Conservation (phyloP, 2,113 vertebrate species). For the Poicephalus gulielmi region DNA sequence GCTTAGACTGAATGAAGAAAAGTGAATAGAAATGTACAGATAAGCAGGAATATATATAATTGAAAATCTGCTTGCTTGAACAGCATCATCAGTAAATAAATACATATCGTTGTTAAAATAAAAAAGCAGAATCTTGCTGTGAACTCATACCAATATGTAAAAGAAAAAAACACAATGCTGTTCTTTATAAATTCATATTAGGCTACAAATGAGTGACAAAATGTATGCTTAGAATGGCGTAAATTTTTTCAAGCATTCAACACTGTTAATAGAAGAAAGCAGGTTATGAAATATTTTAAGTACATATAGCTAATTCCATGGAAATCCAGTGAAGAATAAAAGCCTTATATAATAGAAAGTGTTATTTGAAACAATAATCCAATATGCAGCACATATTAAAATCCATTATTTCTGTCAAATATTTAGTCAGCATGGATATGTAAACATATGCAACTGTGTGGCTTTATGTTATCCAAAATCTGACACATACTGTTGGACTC, state of each 20-base stretch:
- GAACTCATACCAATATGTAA: fast-evolving
- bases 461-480: background rate
- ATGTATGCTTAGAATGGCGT: fast-evolving
- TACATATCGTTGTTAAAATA: background rate
- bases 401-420: slow-evolving; percentile 53
- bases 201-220: background rate
- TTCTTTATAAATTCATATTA: background rate
- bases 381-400: background rate
- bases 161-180: background rate
- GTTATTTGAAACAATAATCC: slow-evolving; percentile 31
- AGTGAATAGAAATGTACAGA: background rate
- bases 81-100: background rate
- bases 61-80: background rate
- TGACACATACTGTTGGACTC: slow-evolving; percentile 29
- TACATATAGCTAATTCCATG: background rate
- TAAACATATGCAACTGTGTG: slow-evolving; percentile 31
- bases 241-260: background rate
- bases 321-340: background rate
- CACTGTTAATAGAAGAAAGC: background rate
- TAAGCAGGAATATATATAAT: background rate
- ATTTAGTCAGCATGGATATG: slow-evolving; percentile 43
- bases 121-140: background rate
- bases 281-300: background rate
- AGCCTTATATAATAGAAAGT: background rate
- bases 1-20: background rate